phyloP scores from a whole-genome alignment of 1,140 invertebrate species.

The Octopus sinensis region DNA sequence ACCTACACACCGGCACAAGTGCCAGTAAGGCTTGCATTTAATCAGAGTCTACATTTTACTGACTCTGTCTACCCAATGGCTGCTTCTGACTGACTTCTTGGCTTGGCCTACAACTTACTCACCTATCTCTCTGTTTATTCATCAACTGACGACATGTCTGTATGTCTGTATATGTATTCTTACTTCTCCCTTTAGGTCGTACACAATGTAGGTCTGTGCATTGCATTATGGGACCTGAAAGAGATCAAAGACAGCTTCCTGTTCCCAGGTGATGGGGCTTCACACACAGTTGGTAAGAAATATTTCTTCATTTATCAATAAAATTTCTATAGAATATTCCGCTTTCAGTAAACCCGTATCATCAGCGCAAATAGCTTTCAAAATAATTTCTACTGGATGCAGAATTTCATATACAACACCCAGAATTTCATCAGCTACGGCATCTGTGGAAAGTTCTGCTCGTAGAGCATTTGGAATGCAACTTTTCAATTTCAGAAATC shows the following conservation, averaged over 20 bases:
- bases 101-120: not conserved
- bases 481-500: too few species aligned
- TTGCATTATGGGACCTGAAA: conserved; percentile 84
- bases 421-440: too few species aligned
- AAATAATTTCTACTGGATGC: too few species aligned
- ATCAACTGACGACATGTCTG: conserved; percentile 18
- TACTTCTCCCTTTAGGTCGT: conserved; percentile 71
- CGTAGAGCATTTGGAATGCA: too few species aligned
- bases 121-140: not conserved
- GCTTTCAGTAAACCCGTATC: too few species aligned
- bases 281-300: conserved; percentile 73
- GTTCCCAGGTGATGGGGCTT: conserved; percentile 88
- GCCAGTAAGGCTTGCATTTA: not conserved
- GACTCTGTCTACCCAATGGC: not conserved
- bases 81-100: not conserved
- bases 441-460: too few species aligned
- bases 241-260: conserved; percentile 84
- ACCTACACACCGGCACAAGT: not conserved
- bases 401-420: too few species aligned
- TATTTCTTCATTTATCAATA: not conserved
- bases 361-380: too few species aligned
- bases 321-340: too few species aligned
- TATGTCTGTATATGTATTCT: conserved; percentile 15
- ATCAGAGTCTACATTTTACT: not conserved
- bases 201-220: conserved; percentile 87